Percentiles rank a stretch among this genome's conserved stretches.
These are phyloP conservation scores for Drosophila setifemur DNA, from an alignment of 1,140 invertebrate genomes.

Conservation along the genomic window DNA sequence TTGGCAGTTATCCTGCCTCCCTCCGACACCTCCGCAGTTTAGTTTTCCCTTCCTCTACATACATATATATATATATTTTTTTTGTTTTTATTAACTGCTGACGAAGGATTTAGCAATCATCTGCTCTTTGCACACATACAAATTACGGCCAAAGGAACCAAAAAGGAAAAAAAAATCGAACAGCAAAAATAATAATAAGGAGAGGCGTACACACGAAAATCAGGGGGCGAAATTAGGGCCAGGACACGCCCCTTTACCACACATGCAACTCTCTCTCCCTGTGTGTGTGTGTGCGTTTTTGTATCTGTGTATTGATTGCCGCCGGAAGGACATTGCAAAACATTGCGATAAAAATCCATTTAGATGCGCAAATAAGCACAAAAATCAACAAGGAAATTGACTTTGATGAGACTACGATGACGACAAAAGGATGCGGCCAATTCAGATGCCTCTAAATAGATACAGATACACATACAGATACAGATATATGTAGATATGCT, in stretches of 20 bases:
- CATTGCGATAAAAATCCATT: constrained; percentile 79
- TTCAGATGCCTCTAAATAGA: too few relatives aligned
- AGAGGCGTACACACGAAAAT: constrained; percentile 17
- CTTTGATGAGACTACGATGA: constrained; percentile 61
- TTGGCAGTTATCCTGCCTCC: constrained; percentile 9
- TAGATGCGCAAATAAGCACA: constrained; percentile 79
- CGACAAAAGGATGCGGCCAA: constrained; percentile 15
- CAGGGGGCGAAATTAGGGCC: constrained; percentile 24
- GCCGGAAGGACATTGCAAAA: constrained; percentile 74
- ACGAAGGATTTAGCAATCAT: constrained; percentile 72
- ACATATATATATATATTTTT: constrained; percentile 2
- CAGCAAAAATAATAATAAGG: constrained; percentile 32
- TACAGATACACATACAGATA: background rate
- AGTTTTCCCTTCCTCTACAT: constrained; percentile 34
- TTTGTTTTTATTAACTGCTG: constrained; percentile 65
- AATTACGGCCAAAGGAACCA: constrained; percentile 43
- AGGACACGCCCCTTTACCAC: constrained; percentile 1
- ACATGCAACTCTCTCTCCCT: too few relatives aligned
- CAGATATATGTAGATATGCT: background rate
- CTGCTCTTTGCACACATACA: constrained; percentile 36
- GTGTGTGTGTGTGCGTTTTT: constrained; percentile 2
- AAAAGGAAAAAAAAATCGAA: background rate
- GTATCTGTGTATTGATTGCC: constrained; percentile 49
- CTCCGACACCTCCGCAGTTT: constrained; percentile 15
- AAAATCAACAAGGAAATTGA: constrained; percentile 78